A percentile compares a stretch with the other conserved stretches of the same genome.
Evolutionary conservation across 2,888 invertebrate genomes (phyloP).

Genomic region (Tipula helvola): DNA sequence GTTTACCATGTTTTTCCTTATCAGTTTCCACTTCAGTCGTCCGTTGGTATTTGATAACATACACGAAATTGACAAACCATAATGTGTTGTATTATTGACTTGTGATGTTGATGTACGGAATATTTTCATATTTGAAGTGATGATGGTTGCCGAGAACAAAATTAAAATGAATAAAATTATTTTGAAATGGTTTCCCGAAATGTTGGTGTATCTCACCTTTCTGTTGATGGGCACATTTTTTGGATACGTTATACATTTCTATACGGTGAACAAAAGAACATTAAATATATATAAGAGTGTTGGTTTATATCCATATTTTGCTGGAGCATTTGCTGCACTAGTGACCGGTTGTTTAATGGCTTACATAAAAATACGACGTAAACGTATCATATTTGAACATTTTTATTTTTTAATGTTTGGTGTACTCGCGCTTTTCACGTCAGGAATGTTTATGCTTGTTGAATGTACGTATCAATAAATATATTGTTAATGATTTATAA

Average conservation of each 20-base stretch:
- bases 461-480: not conserved
- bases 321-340: not conserved
- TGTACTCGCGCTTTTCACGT: not conserved
- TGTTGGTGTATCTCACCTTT: not conserved
- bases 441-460: not conserved
- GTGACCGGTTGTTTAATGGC: not conserved
- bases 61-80: not conserved
- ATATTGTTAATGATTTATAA: too few relatives aligned
- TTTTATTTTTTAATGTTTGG: not conserved
- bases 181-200: not conserved
- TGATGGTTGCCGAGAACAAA: not conserved
- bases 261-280: not conserved
- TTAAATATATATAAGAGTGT: not conserved
- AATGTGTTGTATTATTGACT: not conserved
- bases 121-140: not conserved
- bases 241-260: not conserved
- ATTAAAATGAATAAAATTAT: not conserved
- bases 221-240: not conserved
- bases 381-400: not conserved
- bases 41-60: not conserved
- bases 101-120: not conserved
- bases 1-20: not conserved
- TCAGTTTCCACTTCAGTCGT: not conserved
- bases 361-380: not conserved
- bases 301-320: not conserved